Conservation (phyloP, 2,113 vertebrate genomes). For the Antennarius striatus region DNA sequence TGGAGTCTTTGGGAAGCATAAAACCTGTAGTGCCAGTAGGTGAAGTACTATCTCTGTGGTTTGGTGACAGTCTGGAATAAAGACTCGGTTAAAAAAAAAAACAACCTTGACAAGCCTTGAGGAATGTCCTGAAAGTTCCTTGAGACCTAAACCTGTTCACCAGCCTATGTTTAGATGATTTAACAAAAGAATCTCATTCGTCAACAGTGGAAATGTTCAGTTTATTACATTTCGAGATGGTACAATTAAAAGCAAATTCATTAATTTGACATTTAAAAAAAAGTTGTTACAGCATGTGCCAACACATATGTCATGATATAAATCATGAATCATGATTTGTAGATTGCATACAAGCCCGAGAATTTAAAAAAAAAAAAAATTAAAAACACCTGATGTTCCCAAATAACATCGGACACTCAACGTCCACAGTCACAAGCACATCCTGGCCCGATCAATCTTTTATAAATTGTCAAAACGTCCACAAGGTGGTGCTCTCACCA, state of each 20-base stretch:
- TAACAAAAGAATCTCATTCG: background rate
- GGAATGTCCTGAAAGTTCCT: background rate
- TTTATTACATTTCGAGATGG: conserved; percentile 65
- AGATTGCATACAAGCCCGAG: conserved; percentile 67
- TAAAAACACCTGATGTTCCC: conserved; percentile 22
- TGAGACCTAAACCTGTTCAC: background rate
- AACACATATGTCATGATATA: conserved; percentile 27
- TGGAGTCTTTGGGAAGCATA: background rate
- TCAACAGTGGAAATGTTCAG: conserved; percentile 39
- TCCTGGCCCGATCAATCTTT: conserved; percentile 9
- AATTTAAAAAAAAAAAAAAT: conserved; percentile 30
- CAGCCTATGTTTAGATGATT: background rate
- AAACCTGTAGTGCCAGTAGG: conserved; percentile 24
- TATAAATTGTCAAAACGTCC: conserved; percentile 28
- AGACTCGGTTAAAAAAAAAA: background rate
- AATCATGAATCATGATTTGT: conserved; percentile 42
- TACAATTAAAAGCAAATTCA: conserved; percentile 49
- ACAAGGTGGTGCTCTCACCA: conserved; percentile 60
- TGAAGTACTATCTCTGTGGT: background rate
- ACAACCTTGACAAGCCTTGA: background rate
- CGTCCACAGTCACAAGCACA: conserved; percentile 34
- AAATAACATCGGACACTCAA: conserved; percentile 31
- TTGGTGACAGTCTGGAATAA: background rate
- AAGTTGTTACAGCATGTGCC: conserved; percentile 49
- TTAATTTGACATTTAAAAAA: conserved; percentile 35